These are phyloP conservation scores for Leiothrix lutea DNA, from an alignment of 2,113 vertebrate genomes.

Conservation along the genomic window DNA sequence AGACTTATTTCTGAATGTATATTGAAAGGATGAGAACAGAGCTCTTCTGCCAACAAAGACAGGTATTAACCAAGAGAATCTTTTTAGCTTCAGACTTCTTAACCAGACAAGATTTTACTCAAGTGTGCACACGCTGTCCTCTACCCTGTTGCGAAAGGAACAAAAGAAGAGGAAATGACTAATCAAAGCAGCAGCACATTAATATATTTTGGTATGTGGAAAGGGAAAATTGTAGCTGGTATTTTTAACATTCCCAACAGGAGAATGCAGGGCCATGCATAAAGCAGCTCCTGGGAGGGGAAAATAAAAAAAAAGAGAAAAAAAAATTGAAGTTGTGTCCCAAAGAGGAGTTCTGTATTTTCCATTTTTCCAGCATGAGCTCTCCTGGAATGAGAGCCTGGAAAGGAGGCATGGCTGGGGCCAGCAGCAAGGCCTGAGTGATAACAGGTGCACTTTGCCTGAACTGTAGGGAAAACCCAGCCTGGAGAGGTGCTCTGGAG, in stretches of 20 bases:
- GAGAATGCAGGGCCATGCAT: not conserved
- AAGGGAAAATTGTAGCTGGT: slow-evolving; percentile 28
- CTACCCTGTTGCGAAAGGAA: not conserved
- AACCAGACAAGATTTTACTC: not conserved
- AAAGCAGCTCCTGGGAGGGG: not conserved
- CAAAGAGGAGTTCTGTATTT: not conserved
- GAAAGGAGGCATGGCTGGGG: not conserved
- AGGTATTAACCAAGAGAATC: not conserved
- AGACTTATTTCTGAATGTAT: not conserved
- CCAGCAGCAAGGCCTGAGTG: not conserved
- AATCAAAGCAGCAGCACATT: slow-evolving; percentile 37
- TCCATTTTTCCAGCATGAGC: not conserved
- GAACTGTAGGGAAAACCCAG: not conserved
- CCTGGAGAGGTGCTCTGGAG: not conserved
- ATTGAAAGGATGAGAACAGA: not conserved
- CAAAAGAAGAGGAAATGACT: slow-evolving; percentile 60
- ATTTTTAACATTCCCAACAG: slow-evolving; percentile 51
- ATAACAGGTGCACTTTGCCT: not conserved
- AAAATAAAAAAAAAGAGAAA: not conserved
- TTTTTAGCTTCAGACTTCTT: not conserved
- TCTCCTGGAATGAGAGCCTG: not conserved
- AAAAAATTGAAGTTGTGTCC: not conserved
- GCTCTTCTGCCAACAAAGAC: not conserved
- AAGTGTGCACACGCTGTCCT: not conserved
- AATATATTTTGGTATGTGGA: slow-evolving; percentile 41